Conservation (phyloP, 2,113 vertebrate species). For the Alethe castanea region DNA sequence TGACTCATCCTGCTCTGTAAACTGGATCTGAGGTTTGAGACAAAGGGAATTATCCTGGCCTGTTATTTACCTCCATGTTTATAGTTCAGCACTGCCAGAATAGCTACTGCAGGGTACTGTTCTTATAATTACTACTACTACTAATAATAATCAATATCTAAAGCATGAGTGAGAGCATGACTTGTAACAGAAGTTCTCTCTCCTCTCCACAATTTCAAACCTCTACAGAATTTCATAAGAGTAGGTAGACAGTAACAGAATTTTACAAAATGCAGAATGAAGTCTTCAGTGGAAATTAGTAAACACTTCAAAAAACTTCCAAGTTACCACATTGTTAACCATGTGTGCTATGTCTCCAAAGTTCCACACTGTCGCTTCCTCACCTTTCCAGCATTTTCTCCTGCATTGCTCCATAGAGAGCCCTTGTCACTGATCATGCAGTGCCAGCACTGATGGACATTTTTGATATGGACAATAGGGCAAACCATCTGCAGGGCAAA, state of each 20-base stretch:
- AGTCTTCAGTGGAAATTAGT: not conserved
- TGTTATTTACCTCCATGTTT: not conserved
- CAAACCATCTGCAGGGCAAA: not conserved
- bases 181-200: not conserved
- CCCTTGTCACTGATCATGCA: too few species aligned
- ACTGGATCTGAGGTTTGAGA: not conserved
- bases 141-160: not conserved
- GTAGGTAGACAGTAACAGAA: not conserved
- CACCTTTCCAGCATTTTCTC: not conserved
- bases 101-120: not conserved
- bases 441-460: not conserved
- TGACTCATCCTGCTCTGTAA: constrained; percentile 16
- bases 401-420: not conserved
- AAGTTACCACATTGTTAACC: not conserved
- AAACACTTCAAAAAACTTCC: not conserved
- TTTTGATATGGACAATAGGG: not conserved
- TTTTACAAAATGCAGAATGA: not conserved
- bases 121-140: not conserved
- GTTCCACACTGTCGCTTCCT: not conserved
- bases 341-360: not conserved
- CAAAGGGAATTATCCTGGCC: not conserved
- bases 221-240: not conserved
- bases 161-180: not conserved
- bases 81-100: not conserved
- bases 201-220: not conserved